Conservation (phyloP, 1,140 invertebrate genomes). For the Drosophila malerkotliana region DNA sequence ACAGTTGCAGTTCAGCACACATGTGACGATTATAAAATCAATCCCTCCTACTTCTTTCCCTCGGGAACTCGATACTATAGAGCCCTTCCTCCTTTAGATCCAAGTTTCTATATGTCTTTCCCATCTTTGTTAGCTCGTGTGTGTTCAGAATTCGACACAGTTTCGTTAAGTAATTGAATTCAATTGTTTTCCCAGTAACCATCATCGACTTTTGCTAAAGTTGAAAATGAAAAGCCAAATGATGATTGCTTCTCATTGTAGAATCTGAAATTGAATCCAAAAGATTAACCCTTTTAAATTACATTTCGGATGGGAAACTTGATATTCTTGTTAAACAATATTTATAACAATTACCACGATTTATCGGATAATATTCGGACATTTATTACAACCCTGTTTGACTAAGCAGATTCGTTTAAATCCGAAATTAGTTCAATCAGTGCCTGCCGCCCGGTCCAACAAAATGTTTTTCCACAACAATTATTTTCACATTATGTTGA, state of each 20-base stretch:
- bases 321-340: neutral
- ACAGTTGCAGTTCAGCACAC: conserved; percentile 43
- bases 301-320: neutral
- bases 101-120: conserved; percentile 48
- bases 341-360: neutral
- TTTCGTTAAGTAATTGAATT: conserved; percentile 72
- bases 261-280: conserved; percentile 3
- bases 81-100: neutral
- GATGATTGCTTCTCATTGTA: conserved; percentile 28
- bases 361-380: conserved; percentile 1
- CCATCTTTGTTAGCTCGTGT: conserved; percentile 12
- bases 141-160: conserved; percentile 37
- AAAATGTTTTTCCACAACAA: conserved; percentile 44
- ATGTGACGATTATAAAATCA: conserved; percentile 59
- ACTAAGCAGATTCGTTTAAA: conserved; percentile 36
- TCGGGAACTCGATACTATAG: neutral
- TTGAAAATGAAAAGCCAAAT: conserved; percentile 41
- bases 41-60: neutral
- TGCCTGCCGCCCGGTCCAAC: neutral
- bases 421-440: conserved; percentile 43
- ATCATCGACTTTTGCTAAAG: conserved; percentile 16
- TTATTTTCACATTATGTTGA: conserved; percentile 60
- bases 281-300: conserved; percentile 19
- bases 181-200: conserved; percentile 50
- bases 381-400: conserved; percentile 32